These are phyloP conservation scores for Drosophila miranda DNA, from an alignment of 1,140 invertebrate species.

Conservation along the genomic window DNA sequence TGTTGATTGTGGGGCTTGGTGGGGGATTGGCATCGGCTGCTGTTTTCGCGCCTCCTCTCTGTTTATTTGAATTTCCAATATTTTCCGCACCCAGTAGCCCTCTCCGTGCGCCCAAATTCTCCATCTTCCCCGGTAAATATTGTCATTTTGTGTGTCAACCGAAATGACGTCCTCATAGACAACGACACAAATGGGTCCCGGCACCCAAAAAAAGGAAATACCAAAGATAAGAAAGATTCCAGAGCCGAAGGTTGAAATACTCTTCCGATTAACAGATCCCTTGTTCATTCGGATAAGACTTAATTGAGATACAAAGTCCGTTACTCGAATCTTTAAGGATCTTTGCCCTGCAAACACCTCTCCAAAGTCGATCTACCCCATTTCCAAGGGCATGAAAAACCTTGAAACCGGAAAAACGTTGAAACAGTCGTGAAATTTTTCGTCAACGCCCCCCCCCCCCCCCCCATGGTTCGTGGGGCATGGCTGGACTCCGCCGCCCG, in stretches of 20 bases:
- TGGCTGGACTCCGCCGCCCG: constrained; percentile 18
- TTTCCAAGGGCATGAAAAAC: constrained; percentile 3
- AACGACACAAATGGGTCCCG: constrained; percentile 26
- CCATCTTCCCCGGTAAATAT: constrained; percentile 42
- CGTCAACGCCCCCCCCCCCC: constrained; percentile 22
- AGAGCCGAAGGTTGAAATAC: too few species aligned
- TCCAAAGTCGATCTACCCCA: too few species aligned
- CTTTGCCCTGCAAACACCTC: too few species aligned
- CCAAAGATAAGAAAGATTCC: too few species aligned
- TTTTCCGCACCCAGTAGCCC: constrained; percentile 15
- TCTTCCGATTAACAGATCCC: too few species aligned
- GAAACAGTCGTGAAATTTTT: constrained; percentile 51
- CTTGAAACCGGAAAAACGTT: constrained; percentile 35
- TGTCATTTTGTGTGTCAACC: constrained; percentile 49
- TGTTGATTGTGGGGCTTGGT: not conserved
- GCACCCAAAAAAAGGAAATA: not conserved
- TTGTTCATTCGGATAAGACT: too few species aligned
- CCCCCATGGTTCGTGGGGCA: constrained; percentile 11
- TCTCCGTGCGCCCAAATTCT: not conserved
- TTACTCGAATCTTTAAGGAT: too few species aligned
- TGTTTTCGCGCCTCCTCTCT: constrained; percentile 7
- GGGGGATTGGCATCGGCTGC: not conserved
- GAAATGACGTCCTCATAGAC: constrained; percentile 46
- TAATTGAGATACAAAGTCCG: too few species aligned
- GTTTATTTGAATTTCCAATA: constrained; percentile 58